phyloP scores from a whole-genome alignment of 2,888 invertebrate genomes.

The Tuta absoluta region DNA sequence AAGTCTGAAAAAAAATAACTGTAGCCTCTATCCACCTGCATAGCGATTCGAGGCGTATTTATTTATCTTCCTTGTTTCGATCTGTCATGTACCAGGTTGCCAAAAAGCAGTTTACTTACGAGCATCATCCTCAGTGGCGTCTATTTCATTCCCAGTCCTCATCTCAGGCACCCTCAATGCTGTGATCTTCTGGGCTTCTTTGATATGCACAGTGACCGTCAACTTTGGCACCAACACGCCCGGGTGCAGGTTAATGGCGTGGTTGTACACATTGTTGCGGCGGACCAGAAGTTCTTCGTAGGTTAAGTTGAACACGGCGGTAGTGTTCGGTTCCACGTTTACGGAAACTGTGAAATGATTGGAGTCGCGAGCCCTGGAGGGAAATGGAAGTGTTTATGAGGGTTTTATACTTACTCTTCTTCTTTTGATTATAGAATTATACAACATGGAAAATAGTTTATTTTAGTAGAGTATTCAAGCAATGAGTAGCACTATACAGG shows the following conservation, averaged over 20 bases:
- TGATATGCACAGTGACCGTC: conserved; percentile 83
- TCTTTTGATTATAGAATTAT: no score
- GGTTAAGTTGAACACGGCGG: conserved; percentile 85
- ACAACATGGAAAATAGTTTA: no score
- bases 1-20: no score
- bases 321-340: conserved; percentile 83
- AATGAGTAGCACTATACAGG: no score
- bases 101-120: conserved; percentile 41
- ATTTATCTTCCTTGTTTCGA: no score
- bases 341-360: conserved; percentile 86
- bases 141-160: conserved; percentile 83
- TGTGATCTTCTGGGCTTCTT: conserved; percentile 83
- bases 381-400: conserved; percentile 20
- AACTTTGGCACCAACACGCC: conserved; percentile 85
- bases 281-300: conserved; percentile 87
- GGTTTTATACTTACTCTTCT: no score
- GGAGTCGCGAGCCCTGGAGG: conserved; percentile 83
- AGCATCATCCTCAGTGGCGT: conserved; percentile 73
- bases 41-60: no score
- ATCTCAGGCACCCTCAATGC: conserved; percentile 83
- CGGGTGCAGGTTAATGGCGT: conserved; percentile 85
- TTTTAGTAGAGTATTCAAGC: no score
- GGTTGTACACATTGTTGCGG: conserved; percentile 84
- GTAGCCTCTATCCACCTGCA: no score
- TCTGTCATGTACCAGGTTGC: no score